Evolutionary conservation across 2,797 vertebrate species (phyloP).

Genomic region (Eurystomus glaucurus): DNA sequence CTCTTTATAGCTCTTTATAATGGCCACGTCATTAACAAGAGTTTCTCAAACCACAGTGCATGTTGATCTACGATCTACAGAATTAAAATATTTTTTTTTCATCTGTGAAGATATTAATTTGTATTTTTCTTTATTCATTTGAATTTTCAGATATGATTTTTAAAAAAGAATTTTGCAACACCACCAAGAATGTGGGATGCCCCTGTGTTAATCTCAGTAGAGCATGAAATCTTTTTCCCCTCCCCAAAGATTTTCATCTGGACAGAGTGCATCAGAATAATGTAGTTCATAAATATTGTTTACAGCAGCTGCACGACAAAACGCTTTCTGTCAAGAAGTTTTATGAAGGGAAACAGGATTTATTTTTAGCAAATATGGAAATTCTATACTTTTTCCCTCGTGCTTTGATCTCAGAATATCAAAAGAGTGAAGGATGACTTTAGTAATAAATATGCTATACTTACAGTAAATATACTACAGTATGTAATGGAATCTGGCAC

Average conservation of each 20-base stretch:
- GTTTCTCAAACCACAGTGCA: neutral
- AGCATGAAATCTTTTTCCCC: neutral
- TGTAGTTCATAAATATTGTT: neutral
- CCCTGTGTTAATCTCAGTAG: neutral
- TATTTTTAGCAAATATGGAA: slow-evolving; percentile 13
- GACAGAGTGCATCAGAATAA: neutral
- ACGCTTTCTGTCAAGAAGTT: neutral
- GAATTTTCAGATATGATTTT: neutral
- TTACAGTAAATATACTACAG: neutral
- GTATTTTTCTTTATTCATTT: neutral
- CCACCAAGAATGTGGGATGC: neutral
- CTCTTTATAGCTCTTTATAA: no score
- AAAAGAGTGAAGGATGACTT: neutral
- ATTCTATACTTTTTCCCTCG: neutral
- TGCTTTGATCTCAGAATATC: slow-evolving; percentile 10
- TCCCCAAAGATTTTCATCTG: neutral
- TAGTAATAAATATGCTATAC: neutral
- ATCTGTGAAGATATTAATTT: neutral
- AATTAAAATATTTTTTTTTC: neutral
- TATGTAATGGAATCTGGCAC: neutral
- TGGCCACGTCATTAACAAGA: neutral
- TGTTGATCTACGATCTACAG: neutral
- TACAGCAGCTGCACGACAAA: neutral
- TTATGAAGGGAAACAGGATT: neutral
- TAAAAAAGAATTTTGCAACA: neutral